A percentile compares a stretch with the other conserved stretches of the same genome.
Evolutionary conservation across 1,140 invertebrate genomes (phyloP).

Genomic region (Sipha flava): DNA sequence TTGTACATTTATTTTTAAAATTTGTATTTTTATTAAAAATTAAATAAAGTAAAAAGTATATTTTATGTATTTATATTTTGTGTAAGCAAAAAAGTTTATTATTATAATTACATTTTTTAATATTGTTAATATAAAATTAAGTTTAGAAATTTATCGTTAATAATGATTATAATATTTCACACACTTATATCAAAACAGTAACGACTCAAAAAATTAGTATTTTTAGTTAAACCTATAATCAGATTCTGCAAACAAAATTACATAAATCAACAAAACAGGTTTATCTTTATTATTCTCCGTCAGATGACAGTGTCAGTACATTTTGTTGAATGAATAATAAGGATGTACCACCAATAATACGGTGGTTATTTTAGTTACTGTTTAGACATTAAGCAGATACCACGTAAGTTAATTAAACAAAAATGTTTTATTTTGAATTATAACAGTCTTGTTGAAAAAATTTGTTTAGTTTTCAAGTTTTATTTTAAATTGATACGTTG

Average conservation of each 20-base stretch:
- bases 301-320: background rate
- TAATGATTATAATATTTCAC: too few relatives aligned
- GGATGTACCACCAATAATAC: background rate
- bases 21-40: too few relatives aligned
- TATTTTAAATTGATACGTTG: background rate
- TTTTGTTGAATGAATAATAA: background rate
- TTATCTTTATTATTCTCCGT: background rate
- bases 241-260: background rate
- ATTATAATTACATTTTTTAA: too few relatives aligned
- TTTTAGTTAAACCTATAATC: conserved; percentile 3
- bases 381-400: background rate
- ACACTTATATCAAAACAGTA: background rate
- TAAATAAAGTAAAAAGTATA: too few relatives aligned
- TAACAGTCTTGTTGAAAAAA: background rate
- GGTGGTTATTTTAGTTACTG: background rate
- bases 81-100: too few relatives aligned
- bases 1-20: too few relatives aligned
- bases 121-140: too few relatives aligned
- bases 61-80: too few relatives aligned
- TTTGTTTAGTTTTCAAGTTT: background rate
- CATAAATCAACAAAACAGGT: background rate
- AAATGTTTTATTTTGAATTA: background rate
- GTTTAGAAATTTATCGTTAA: too few relatives aligned
- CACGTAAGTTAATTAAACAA: background rate
- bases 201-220: background rate